phyloP scores from a whole-genome alignment of 2,888 invertebrate species.

The Monopis laevigella region DNA sequence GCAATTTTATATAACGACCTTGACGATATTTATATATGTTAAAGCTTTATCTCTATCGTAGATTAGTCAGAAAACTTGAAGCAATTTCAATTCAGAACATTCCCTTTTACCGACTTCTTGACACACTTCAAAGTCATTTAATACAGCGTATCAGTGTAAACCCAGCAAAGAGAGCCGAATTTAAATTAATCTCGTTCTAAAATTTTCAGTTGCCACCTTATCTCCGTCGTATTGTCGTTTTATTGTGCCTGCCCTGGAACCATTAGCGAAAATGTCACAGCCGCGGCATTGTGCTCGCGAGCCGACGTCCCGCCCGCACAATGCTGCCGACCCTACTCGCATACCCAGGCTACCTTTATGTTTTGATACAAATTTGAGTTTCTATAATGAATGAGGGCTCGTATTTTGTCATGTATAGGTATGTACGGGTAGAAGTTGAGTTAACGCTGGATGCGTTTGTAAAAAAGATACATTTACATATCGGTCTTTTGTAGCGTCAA shows the following conservation, averaged over 20 bases:
- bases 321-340: constrained; percentile 50
- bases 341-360: constrained; percentile 43
- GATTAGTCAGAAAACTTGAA: too few relatives aligned
- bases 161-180: constrained; percentile 26
- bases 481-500: constrained; percentile 43
- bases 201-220: constrained; percentile 66
- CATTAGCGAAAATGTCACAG: constrained; percentile 67
- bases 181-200: constrained; percentile 61
- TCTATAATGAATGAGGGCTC: constrained; percentile 46
- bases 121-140: too few relatives aligned
- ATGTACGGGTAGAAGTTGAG: neutral
- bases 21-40: too few relatives aligned
- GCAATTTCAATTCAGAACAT: too few relatives aligned
- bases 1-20: too few relatives aligned
- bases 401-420: neutral
- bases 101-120: too few relatives aligned
- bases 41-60: too few relatives aligned
- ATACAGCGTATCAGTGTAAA: neutral
- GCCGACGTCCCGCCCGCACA: constrained; percentile 52
- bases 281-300: constrained; percentile 57
- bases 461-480: constrained; percentile 33
- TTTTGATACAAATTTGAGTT: constrained; percentile 59
- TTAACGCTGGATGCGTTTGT: constrained; percentile 7
- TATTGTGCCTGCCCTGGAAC: constrained; percentile 64
- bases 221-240: constrained; percentile 64